Conservation (phyloP, 2,888 invertebrate species). For the Heteropelma amictum region DNA sequence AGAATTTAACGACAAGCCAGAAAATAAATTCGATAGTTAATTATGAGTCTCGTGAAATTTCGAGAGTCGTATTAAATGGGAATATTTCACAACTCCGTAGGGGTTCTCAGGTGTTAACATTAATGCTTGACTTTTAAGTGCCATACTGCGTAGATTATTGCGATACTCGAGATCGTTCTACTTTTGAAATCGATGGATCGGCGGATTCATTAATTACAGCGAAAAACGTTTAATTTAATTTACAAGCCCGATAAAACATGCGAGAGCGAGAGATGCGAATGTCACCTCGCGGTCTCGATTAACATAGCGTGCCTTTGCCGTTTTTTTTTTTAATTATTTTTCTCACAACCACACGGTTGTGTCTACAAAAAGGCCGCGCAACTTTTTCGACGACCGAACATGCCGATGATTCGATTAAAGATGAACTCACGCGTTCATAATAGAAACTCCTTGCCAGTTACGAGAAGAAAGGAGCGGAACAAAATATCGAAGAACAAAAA, state of each 20-base stretch:
- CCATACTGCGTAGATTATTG: too few relatives aligned
- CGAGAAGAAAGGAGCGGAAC: constrained; percentile 46
- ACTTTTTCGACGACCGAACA: constrained; percentile 15
- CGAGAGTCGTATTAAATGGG: too few relatives aligned
- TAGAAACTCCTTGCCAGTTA: constrained; percentile 55
- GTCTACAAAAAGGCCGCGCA: constrained; percentile 2
- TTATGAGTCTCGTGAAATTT: too few relatives aligned
- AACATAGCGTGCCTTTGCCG: constrained; percentile 18
- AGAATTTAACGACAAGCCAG: too few relatives aligned
- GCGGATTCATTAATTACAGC: too few relatives aligned
- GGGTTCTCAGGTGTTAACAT: too few relatives aligned
- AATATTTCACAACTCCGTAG: too few relatives aligned
- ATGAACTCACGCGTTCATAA: constrained; percentile 56
- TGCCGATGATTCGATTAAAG: constrained; percentile 56
- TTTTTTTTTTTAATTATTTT: neutral
- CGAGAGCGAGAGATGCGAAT: constrained; percentile 15
- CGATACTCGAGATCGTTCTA: neutral
- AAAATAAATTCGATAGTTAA: too few relatives aligned
- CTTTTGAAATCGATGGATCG: neutral
- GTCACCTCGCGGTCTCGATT: constrained; percentile 33
- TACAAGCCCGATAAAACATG: neutral
- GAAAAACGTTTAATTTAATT: too few relatives aligned
- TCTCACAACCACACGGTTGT: neutral
- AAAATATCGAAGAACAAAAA: constrained; percentile 24
- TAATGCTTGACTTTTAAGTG: too few relatives aligned